phyloP scores from a whole-genome alignment of 2,113 vertebrate species.

The Corythornis madagascariensis region DNA sequence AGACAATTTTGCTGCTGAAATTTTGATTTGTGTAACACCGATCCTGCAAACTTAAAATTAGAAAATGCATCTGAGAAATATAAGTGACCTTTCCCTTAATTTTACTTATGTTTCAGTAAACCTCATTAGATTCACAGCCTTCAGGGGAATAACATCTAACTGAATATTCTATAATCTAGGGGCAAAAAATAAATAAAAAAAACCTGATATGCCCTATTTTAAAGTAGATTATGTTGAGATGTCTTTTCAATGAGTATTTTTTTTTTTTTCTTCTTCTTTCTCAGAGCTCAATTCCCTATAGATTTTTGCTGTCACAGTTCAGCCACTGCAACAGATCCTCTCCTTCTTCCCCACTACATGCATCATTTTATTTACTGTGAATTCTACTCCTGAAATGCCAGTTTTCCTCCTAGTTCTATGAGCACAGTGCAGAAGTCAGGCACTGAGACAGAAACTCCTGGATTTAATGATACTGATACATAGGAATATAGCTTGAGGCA shows the following conservation, averaged over 20 bases:
- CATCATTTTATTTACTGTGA: neutral
- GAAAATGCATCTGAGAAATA: neutral
- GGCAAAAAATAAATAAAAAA: fast-evolving
- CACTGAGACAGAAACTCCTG: neutral
- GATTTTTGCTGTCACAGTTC: neutral
- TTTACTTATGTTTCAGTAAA: neutral
- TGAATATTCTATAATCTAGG: neutral
- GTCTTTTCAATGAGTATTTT: neutral
- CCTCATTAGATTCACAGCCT: neutral
- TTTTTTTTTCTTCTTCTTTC: neutral
- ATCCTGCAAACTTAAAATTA: neutral
- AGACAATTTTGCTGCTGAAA: neutral
- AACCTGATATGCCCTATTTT: neutral
- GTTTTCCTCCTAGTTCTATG: neutral
- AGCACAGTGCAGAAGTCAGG: neutral
- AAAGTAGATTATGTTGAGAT: neutral
- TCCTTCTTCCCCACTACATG: neutral
- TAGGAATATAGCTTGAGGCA: neutral
- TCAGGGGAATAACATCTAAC: neutral
- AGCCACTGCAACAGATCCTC: neutral
- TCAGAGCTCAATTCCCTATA: neutral
- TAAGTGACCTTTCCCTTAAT: neutral
- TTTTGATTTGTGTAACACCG: neutral
- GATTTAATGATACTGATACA: neutral
- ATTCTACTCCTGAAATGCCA: neutral